Evolutionary conservation across 1,140 invertebrate species (phyloP).

Genomic region (Eufriesea mexicana): DNA sequence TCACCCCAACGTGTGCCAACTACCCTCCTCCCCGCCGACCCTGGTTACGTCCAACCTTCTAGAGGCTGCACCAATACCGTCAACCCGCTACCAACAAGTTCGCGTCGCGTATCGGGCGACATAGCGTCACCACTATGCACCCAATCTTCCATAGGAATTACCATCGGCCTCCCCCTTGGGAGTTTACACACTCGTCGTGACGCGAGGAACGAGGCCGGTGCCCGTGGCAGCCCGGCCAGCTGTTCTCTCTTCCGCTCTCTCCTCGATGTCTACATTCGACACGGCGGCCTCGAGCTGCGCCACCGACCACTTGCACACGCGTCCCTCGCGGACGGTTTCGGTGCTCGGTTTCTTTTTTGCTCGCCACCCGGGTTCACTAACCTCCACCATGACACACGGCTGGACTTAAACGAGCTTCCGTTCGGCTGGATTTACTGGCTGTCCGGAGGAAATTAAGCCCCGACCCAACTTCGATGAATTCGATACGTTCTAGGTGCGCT

Average conservation of each 20-base stretch:
- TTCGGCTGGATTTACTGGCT: background rate
- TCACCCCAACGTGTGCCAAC: slow-evolving; percentile 47
- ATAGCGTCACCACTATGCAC: slow-evolving; percentile 61
- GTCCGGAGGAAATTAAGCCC: background rate
- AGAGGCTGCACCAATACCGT: slow-evolving; percentile 29
- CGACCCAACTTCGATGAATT: background rate
- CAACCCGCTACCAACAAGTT: slow-evolving; percentile 62
- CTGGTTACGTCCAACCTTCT: too few relatives aligned
- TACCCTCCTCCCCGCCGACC: background rate
- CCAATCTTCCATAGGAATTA: slow-evolving; percentile 69
- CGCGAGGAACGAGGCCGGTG: slow-evolving; percentile 50
- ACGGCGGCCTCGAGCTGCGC: slow-evolving; percentile 11
- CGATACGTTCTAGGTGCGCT: background rate
- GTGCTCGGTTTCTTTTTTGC: slow-evolving; percentile 2
- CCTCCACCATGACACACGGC: background rate
- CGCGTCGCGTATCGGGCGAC: slow-evolving; percentile 50
- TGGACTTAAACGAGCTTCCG: background rate
- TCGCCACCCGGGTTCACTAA: background rate
- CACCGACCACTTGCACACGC: slow-evolving; percentile 17
- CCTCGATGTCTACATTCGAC: slow-evolving; percentile 34
- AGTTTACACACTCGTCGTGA: slow-evolving; percentile 51
- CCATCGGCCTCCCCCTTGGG: slow-evolving; percentile 34
- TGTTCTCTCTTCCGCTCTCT: slow-evolving; percentile 49
- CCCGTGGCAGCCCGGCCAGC: slow-evolving; percentile 55
- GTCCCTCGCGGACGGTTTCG: slow-evolving; percentile 2